Conservation (phyloP, 2,797 vertebrate species). For the Squalus acanthias region DNA sequence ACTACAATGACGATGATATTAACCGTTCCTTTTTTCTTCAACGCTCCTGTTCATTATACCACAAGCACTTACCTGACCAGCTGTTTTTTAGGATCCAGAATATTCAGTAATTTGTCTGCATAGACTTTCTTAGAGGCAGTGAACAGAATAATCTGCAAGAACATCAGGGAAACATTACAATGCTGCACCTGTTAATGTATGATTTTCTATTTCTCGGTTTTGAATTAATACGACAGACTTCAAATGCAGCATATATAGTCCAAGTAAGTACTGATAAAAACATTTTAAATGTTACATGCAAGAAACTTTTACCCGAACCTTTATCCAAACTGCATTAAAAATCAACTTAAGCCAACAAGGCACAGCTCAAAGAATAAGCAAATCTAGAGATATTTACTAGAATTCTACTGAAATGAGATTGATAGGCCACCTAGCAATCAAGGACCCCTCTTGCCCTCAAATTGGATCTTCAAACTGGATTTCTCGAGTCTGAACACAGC, state of each 20-base stretch:
- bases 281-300: neutral
- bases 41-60: conserved; percentile 38
- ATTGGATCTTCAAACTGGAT: neutral
- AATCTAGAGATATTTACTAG: neutral
- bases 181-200: neutral
- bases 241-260: neutral
- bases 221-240: neutral
- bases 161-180: neutral
- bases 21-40: neutral
- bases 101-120: conserved; percentile 97
- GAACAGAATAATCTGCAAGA: conserved; percentile 90
- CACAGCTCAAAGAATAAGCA: neutral
- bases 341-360: neutral
- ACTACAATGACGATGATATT: neutral
- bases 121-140: conserved; percentile 99
- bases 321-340: neutral
- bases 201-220: neutral
- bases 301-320: neutral
- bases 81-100: conserved; percentile 98
- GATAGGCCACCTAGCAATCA: neutral
- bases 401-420: neutral
- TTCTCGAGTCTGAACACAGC: neutral
- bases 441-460: neutral
- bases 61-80: conserved; percentile 78
- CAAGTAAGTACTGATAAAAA: neutral